phyloP scores from a whole-genome alignment of 2,797 vertebrate species.

The Pyrrhura leucotis region DNA sequence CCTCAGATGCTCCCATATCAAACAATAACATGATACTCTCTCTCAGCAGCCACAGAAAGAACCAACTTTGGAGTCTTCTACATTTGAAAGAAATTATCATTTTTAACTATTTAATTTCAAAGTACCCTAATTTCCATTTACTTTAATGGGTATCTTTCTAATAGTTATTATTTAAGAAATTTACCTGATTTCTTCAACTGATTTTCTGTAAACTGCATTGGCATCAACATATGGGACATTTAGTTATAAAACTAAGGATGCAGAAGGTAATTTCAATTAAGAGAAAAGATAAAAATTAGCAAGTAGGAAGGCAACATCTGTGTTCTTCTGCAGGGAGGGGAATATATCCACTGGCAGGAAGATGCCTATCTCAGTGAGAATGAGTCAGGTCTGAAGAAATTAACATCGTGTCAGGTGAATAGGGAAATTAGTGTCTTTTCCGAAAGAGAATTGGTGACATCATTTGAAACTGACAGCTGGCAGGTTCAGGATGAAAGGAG shows the following conservation, averaged over 20 bases:
- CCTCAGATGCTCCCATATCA: neutral
- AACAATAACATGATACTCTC: neutral
- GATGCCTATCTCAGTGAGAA: neutral
- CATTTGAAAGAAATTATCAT: neutral
- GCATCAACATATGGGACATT: neutral
- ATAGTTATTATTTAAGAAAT: neutral
- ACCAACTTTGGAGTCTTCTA: neutral
- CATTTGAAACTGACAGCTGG: neutral
- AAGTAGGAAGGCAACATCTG: conserved; percentile 21
- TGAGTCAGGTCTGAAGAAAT: neutral
- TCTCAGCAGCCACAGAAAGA: neutral
- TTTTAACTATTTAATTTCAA: neutral
- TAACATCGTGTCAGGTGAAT: neutral
- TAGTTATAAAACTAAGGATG: neutral
- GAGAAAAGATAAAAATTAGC: conserved; percentile 47
- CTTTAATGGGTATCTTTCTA: neutral
- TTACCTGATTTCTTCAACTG: neutral
- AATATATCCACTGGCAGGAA: neutral
- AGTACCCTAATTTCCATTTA: neutral
- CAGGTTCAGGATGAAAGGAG: neutral
- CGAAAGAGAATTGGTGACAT: neutral
- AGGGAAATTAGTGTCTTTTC: neutral
- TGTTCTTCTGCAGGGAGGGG: neutral
- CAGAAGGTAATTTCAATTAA: conserved; percentile 48
- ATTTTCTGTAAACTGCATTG: neutral